These are phyloP conservation scores for Macropis europaea DNA, from an alignment of 2,888 invertebrate genomes.

Conservation along the genomic window DNA sequence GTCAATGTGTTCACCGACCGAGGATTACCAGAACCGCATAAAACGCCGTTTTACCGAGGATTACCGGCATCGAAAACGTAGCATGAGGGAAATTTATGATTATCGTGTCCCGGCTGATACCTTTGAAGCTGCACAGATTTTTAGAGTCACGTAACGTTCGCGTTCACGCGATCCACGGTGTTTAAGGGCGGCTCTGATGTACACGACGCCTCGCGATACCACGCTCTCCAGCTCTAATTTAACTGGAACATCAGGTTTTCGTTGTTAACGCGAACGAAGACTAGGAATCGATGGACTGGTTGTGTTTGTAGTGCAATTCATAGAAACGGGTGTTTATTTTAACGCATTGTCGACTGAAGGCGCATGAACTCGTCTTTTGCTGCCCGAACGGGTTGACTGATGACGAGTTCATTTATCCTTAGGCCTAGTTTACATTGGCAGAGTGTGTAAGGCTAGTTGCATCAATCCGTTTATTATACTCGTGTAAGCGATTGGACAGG, in stretches of 20 bases:
- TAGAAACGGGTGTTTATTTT: too few species aligned
- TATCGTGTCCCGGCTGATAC: not conserved
- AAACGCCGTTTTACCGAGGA: constrained; percentile 1
- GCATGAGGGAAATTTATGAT: not conserved
- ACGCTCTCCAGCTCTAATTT: constrained; percentile 2
- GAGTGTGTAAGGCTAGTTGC: too few species aligned
- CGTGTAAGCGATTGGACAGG: too few species aligned
- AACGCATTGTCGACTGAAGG: too few species aligned
- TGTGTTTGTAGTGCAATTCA: too few species aligned
- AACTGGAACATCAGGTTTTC: not conserved
- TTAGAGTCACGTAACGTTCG: constrained; percentile 11
- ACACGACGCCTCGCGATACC: not conserved
- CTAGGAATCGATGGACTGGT: too few species aligned
- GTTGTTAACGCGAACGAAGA: not conserved
- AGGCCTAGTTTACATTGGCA: too few species aligned
- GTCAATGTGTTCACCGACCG: not conserved
- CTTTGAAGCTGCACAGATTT: constrained; percentile 3
- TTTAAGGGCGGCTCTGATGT: not conserved
- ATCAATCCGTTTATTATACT: too few species aligned
- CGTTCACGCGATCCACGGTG: not conserved
- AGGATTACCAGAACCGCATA: not conserved
- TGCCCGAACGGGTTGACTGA: too few species aligned
- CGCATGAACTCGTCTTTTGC: too few species aligned
- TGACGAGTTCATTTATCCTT: too few species aligned
- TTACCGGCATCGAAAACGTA: not conserved